Base-by-base conservation (phyloP, 2,888 invertebrate genomes). In the Dryobota labecula region DNA sequence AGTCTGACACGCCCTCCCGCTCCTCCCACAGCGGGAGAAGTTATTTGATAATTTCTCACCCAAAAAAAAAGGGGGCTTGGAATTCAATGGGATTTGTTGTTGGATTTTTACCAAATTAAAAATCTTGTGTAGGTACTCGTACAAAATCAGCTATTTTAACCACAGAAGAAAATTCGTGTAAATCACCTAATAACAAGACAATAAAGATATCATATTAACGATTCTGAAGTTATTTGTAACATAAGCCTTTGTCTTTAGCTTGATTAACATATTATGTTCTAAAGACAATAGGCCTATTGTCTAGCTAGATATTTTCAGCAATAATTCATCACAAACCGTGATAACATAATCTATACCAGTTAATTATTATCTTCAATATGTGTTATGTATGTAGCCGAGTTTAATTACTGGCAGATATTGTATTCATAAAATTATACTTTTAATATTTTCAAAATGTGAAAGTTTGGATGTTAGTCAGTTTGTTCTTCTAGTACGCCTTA, bases 371-470 rank as follows among this genome's bases (percentile, higher is more conserved):
- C 18, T 43, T 6, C 27, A 18, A 33, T 36, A 15, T 49, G 15
- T 41, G 27, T n/a, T 58, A 58, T 33, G 41, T 58, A 58, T 33
- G 41, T 43, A 43, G 33, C 27, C 4, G 11, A 41, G n/a, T 13
- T 41, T 66, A 41, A 20, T 56, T 47, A 36, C 18, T 36, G 30
- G 60, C 72, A 70, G 9, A 24, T 49, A 18, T 27, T 33, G 20
- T 20, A 15, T 30, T 30, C n/a, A n/a, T n/a, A n/a, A n/a, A 9
- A 38, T 2, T 24, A 66, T 15, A 8, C 13, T 15, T 6, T 0
- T 43, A 65, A 13, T 11, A 41, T 30, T 18, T 63, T 13, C 7
- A 38, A n/a, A n/a, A 58, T 38, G 5, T 36, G 24, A 57, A 57
- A n/a, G n/a, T n/a, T n/a, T n/a, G n/a, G n/a, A n/a, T n/a, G n/a